Evolutionary conservation across 2,888 invertebrate genomes (phyloP), one percentile per base, ranked within the genome.

Genomic region (Eudasyphora cyanicolor): DNA sequence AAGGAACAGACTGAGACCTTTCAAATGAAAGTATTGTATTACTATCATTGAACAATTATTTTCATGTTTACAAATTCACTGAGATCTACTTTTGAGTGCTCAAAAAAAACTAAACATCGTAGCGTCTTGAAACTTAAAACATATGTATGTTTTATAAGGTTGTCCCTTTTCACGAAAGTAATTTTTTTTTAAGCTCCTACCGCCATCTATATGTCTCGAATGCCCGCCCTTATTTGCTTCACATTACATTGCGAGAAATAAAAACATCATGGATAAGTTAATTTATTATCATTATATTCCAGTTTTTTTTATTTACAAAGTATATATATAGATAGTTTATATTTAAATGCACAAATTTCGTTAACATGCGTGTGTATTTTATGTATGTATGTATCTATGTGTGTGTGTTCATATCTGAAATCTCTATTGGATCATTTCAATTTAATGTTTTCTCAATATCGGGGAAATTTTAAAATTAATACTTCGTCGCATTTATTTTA

Each of bases 271-370:
- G 6, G 57, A 24, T 6, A 5, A 21, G 24, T 27, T 27, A 8
- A 51, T 74, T 87, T 84, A 82, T 86, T 88, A 87, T n/a, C n/a
- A 86, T 86, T 87, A 86, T 32, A 32, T 6, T 19, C 32, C 24
- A 29, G 17, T 42, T 67, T 67, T 21, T 67, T 67, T 67, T 67
- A 67, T 67, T 67, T 67, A 67, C 67, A 67, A 67, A 42, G 4
- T 67, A 67, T 67, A 67, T 67, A 42, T 54, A 54, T 24, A 24
- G 12, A 35, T 24, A 12, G 24, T 67, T 21, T 88, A 87, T 88
- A 83, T 87, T 88, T 88, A 87, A 86, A 87, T 82, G 87, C 87
- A 87, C 88, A 88, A 89, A 87, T 85, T 71, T 83, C 76, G 54
- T 76, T 83, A 27, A 76, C 27, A 54, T 42, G 21, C 67, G 19